Base-by-base conservation (phyloP, 2,888 invertebrate genomes). In the Mesochorus sp. region DNA sequence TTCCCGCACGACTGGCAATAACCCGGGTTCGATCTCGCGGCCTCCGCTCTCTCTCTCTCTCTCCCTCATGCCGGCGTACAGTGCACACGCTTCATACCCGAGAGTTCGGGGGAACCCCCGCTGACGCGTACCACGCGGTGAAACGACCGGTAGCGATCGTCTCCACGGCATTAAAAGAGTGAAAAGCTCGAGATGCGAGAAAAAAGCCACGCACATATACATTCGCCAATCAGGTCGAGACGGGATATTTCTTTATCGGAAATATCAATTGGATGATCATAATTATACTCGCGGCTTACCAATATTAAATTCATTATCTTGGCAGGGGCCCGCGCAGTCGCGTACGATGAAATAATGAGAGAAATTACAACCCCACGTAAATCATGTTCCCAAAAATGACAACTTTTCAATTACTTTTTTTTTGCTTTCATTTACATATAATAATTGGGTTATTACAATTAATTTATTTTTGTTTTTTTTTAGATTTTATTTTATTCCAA, bases 241-340 rank as follows among this genome's bases (percentile, higher is more conserved):
- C 55, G 31, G 67, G 74, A 77, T 53, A 64, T 66, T 81, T 79
- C 68, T 77, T 76, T 77, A 79, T 81, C 79, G 70, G 62, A 80
- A 81, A 76, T 81, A 81, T 79, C 79, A 81, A 81, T 79, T 79
- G 79, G 79, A 80, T 70, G 68, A 67, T 76, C 81, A n/a, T n/a
- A 80, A 79, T 79, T 81, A 81, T 79, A 81, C 74, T 80, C 67
- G 66, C 24, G 51, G 55, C 42, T 55, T 74, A 55, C 51, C 49
- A 76, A 74, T 76, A 74, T 81, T n/a, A 74, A 80, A 81, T 79
- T 67, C 51, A 51, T 57, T 57, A 79, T 81, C 66, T 81, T 71
- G 71, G 47, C 72, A n/a, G n/a, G n/a, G n/a, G n/a, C n/a, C n/a
- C n/a, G n/a, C n/a, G n/a, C n/a, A n/a, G n/a, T n/a, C n/a, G n/a